Percentiles rank a stretch among this genome's conserved stretches.
phyloP scores from a whole-genome alignment of 2,797 vertebrate species.

The Clarias pachynema region DNA sequence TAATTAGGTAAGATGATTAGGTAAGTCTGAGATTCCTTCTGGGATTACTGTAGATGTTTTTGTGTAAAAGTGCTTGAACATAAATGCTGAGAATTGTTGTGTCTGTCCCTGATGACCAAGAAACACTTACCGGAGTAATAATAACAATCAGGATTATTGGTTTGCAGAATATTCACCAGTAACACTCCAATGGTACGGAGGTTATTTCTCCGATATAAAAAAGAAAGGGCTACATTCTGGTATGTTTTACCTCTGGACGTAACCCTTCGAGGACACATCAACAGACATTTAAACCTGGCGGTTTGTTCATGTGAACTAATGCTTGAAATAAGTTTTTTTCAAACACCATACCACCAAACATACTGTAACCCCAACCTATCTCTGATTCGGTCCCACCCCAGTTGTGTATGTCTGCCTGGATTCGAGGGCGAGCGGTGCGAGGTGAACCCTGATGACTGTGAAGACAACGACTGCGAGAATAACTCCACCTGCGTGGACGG shows the following conservation, averaged over 20 bases:
- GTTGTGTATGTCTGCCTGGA: slow-evolving; percentile 88
- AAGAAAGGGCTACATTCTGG: neutral
- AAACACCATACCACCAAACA: neutral
- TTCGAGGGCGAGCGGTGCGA: slow-evolving; percentile 91
- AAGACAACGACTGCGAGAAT: slow-evolving; percentile 98
- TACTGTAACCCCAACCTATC: neutral
- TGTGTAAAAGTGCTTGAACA: neutral
- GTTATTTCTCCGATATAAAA: neutral
- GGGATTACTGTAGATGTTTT: neutral
- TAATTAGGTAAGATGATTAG: neutral
- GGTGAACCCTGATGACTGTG: slow-evolving; percentile 93
- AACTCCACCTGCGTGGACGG: slow-evolving; percentile 94
- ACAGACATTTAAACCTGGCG: neutral
- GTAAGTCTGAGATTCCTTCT: neutral
- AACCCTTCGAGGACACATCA: neutral
- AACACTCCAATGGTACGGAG: neutral
- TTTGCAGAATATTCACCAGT: neutral
- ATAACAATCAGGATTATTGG: neutral
- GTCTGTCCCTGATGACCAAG: neutral
- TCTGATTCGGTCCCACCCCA: slow-evolving; percentile 59
- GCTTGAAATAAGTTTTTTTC: neutral
- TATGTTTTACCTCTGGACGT: neutral
- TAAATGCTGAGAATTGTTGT: neutral
- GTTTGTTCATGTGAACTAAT: neutral
- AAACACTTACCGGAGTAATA: neutral